A percentile compares a stretch with the other conserved stretches of the same genome.
Evolutionary conservation across 2,888 invertebrate species (phyloP).

Genomic region (Rhynchonema sp.): DNA sequence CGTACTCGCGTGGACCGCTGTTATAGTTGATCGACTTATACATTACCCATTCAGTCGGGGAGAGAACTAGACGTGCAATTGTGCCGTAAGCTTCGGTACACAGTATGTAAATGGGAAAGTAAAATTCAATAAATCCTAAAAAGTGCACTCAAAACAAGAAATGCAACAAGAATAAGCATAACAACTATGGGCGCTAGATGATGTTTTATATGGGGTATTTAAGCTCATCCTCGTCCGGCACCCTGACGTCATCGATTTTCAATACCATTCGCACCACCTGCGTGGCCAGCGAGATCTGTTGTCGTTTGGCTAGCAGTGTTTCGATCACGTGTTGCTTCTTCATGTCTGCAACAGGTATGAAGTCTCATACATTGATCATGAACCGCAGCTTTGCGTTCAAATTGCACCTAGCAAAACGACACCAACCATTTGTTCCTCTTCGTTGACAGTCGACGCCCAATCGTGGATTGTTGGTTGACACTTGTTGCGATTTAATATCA

Average conservation of each 20-base stretch:
- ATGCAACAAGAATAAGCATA: background rate
- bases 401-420: too few relatives aligned
- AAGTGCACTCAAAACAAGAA: constrained; percentile 14
- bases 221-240: constrained; percentile 33
- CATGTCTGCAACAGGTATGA: constrained; percentile 66
- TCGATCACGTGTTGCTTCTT: constrained; percentile 82
- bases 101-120: too few relatives aligned
- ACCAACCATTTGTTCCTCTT: constrained; percentile 44
- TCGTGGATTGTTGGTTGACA: constrained; percentile 57
- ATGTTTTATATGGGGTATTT: constrained; percentile 5
- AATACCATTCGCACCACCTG: constrained; percentile 98
- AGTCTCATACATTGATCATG: too few relatives aligned
- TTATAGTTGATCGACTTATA: too few relatives aligned
- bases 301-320: constrained; percentile 84
- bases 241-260: constrained; percentile 88
- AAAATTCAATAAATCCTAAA: too few relatives aligned
- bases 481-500: constrained; percentile 71
- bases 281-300: constrained; percentile 85
- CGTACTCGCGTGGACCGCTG: too few relatives aligned
- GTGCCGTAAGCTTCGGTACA: too few relatives aligned
- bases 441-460: constrained; percentile 88
- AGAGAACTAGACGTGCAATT: too few relatives aligned
- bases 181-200: background rate
- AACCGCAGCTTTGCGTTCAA: too few relatives aligned
- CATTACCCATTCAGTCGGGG: too few relatives aligned